These are phyloP conservation scores for Anthoptus insignis DNA, from an alignment of 2,888 invertebrate genomes.

Conservation along the genomic window DNA sequence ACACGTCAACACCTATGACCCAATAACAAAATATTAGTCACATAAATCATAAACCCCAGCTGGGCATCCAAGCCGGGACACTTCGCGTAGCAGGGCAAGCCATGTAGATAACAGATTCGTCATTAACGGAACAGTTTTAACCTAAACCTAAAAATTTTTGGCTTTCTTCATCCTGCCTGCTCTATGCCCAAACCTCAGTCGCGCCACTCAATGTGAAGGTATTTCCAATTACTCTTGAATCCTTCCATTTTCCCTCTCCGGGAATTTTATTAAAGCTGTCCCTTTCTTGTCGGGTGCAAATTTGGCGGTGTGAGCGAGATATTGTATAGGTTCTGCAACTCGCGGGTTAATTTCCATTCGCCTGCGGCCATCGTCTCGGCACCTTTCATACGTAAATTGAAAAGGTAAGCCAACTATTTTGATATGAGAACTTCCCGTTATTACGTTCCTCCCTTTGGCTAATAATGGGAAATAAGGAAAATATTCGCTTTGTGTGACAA, in stretches of 20 bases:
- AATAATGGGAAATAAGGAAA: conserved; percentile 1
- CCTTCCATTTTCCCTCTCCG: conserved; percentile 79
- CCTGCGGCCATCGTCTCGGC: conserved; percentile 71
- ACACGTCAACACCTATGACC: too few species aligned
- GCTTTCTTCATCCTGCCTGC: conserved; percentile 19
- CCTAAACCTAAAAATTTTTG: too few species aligned
- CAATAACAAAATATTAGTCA: too few species aligned
- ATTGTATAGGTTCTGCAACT: conserved; percentile 65
- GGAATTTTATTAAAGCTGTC: conserved; percentile 76
- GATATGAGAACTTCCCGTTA: conserved; percentile 43
- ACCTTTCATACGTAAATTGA: conserved; percentile 79
- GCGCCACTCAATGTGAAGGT: conserved; percentile 80
- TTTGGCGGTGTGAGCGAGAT: conserved; percentile 58
- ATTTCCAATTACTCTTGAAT: conserved; percentile 86
- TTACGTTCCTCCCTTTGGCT: conserved; percentile 20
- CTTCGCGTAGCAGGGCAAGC: too few species aligned
- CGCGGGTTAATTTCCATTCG: conserved; percentile 82
- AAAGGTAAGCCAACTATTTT: conserved; percentile 72
- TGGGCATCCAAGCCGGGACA: too few species aligned
- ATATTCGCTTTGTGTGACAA: neutral
- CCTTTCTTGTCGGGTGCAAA: conserved; percentile 57
- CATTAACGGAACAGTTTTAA: too few species aligned
- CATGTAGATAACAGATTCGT: too few species aligned
- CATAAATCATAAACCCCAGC: too few species aligned
- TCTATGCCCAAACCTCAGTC: conserved; percentile 68